Evolutionary conservation across 2,888 invertebrate species (phyloP).

Genomic region (Coelogynopora nodosa): DNA sequence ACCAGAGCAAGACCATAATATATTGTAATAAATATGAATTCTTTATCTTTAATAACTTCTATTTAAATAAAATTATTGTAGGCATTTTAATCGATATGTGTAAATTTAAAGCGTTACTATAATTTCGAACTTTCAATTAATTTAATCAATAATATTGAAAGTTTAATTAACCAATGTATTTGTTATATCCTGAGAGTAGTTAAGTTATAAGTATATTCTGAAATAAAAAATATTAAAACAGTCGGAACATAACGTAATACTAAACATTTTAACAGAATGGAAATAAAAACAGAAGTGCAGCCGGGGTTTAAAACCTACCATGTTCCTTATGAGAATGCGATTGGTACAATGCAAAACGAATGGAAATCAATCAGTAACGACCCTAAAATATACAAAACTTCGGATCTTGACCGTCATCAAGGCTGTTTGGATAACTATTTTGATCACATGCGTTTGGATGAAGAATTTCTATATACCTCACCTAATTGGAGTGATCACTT

Average conservation of each 20-base stretch:
- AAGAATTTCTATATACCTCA: conserved; percentile 30
- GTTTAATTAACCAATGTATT: neutral
- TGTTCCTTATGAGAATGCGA: conserved; percentile 30
- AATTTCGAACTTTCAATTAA: too few relatives aligned
- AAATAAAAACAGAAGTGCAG: neutral
- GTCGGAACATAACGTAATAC: neutral
- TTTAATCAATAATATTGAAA: too few relatives aligned
- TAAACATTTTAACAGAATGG: too few relatives aligned
- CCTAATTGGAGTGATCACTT: conserved; percentile 24
- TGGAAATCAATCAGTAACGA: neutral
- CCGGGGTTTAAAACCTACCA: conserved; percentile 34
- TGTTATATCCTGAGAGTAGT: neutral
- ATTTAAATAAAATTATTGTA: too few relatives aligned
- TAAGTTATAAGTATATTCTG: neutral
- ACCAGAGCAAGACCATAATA: too few relatives aligned
- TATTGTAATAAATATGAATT: too few relatives aligned
- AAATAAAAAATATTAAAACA: neutral
- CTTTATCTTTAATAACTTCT: too few relatives aligned
- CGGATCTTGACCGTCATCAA: conserved; percentile 32
- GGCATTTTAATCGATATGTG: too few relatives aligned
- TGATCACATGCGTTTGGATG: conserved; percentile 37
- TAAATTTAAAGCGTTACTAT: too few relatives aligned
- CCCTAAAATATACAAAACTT: conserved; percentile 24
- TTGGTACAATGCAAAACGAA: neutral
- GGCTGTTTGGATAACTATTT: conserved; percentile 28